Base-by-base conservation (phyloP, 2,113 vertebrate genomes). In the Grantiella picta region DNA sequence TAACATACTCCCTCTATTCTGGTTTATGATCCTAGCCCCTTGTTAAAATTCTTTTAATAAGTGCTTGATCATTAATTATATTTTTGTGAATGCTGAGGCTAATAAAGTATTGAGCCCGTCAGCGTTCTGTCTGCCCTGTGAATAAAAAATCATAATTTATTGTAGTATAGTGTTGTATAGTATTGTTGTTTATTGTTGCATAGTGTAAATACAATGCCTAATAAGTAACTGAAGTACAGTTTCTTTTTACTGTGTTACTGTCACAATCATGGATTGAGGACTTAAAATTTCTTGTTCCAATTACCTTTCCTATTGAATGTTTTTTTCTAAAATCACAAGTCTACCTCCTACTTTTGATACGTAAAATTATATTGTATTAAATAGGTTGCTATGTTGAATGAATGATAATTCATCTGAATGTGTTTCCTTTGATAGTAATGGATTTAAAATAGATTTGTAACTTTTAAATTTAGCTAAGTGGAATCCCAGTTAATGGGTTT, bases 391-490 rank as follows among this genome's bases (percentile, higher is more conserved):
- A 79, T 77, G 35, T 45, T 45, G 44, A 49, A 18, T 63, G 88
- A 90, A 73, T 70, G 35, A 70, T 56, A 92, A 78, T 78, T 83
- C 54, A 56, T 73, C 35, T 78, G 33, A 66, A 66, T 59, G 17
- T 76, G 28, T 79, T 31, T 91, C 6, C 66, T 80, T 87, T 80
- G 70, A 69, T 90, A 90, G 9, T 72, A 82, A 68, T 85, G 70
- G 76, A 47, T 94, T 88, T 68, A 82, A 80, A 89, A 87, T 53
- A 82, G 40, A 49, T 82, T 89, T 96, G 45, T 69, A 80, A 69
- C 85, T 84, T 94, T 91, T 93, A 82, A 90, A 94, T 78, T 88
- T 90, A 72, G 17, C 31, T 76, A 82, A 75, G 36, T 82, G 57
- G 40, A 92, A 86, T 92, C 54, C 29, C 5, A 73, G 8, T 89